phyloP scores from a whole-genome alignment of 92 coral and sea anemone species.

The Paramuricea clavata region DNA sequence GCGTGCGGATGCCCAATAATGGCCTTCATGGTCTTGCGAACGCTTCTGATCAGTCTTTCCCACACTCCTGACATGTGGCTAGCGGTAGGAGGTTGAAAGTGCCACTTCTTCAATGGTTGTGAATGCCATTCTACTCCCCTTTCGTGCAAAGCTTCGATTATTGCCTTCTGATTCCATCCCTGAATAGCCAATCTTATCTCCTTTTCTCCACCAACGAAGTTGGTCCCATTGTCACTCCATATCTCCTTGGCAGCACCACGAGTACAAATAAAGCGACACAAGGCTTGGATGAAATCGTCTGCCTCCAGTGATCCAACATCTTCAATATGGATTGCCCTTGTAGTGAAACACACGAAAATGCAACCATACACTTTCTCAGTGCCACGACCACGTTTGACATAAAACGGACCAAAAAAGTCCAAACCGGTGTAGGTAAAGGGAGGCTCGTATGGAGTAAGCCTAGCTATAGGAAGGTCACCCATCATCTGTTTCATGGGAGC shows the following conservation, averaged over 20 bases:
- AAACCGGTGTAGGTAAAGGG: constrained; percentile 53
- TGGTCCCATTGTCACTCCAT: constrained; percentile 46
- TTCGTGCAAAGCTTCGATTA: constrained; percentile 7
- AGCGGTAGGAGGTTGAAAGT: constrained; percentile 53
- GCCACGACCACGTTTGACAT: constrained; percentile 52
- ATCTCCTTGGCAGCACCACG: constrained; percentile 39
- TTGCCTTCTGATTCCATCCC: constrained; percentile 24
- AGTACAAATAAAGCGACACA: constrained; percentile 44
- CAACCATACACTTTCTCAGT: constrained; percentile 63
- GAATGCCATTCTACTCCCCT: constrained; percentile 9
- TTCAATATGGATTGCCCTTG: constrained; percentile 68
- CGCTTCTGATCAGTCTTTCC: constrained; percentile 39
- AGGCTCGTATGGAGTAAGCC: constrained; percentile 42
- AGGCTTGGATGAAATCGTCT: constrained; percentile 52
- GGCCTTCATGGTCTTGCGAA: neutral
- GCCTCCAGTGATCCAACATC: constrained; percentile 74
- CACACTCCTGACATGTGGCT: constrained; percentile 56
- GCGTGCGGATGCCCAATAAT: neutral
- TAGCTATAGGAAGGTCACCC: constrained; percentile 31
- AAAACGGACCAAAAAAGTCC: constrained; percentile 44
- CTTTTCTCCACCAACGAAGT: constrained; percentile 58
- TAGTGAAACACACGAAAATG: constrained; percentile 64
- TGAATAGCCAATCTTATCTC: neutral
- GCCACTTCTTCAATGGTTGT: constrained; percentile 3
- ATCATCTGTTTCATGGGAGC: constrained; percentile 30